phyloP scores from a whole-genome alignment of 2,797 vertebrate species.

The Sarcoramphus papa region DNA sequence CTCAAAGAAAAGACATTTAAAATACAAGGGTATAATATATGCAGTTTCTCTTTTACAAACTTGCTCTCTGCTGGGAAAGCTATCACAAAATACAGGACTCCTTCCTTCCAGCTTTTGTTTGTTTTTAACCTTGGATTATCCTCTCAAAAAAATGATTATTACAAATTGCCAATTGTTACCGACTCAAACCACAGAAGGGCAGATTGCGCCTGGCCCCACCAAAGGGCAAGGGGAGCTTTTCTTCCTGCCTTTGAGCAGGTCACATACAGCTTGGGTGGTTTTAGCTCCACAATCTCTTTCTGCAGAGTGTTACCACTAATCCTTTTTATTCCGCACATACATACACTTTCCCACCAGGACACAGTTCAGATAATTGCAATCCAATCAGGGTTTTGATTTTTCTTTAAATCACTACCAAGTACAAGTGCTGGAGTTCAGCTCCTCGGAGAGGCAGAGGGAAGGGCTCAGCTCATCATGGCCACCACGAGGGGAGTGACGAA shows the following conservation, averaged over 20 bases:
- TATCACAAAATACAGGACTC: not conserved
- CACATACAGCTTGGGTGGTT: not conserved
- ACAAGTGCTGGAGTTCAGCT: not conserved
- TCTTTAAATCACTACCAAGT: not conserved
- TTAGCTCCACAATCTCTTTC: not conserved
- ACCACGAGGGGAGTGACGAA: not conserved
- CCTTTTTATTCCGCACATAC: not conserved
- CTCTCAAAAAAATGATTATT: not conserved
- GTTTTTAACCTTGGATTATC: not conserved
- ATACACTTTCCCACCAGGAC: not conserved
- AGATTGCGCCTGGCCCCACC: rapidly evolving
- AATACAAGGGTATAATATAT: not conserved
- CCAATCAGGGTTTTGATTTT: not conserved
- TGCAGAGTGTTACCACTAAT: not conserved
- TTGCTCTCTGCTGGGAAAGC: not conserved
- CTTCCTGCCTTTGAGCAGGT: not conserved
- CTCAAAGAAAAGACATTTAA: not conserved
- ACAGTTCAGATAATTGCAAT: not conserved
- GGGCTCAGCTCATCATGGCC: not conserved
- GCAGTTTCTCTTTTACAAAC: not conserved
- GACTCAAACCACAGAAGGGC: not conserved
- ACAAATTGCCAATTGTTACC: not conserved
- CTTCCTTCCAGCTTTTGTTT: not conserved
- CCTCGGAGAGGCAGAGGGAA: not conserved
- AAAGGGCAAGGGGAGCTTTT: not conserved